These are phyloP conservation scores for Erithacus rubecula DNA, from an alignment of 2,797 vertebrate species.

Conservation along the genomic window DNA sequence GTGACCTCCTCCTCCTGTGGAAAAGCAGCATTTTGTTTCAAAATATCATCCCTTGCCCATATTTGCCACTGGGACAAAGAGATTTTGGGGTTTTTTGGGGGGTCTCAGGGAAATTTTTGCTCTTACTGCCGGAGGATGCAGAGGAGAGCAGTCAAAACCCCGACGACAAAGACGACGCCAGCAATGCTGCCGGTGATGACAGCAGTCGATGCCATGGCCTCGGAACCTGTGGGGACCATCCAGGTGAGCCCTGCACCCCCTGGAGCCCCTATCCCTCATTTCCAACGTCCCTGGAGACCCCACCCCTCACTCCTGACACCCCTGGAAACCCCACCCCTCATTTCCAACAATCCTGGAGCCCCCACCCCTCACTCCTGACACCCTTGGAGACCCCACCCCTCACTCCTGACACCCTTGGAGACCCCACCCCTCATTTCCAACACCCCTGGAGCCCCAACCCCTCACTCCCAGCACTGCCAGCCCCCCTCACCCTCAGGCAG, in stretches of 20 bases:
- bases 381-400: not conserved
- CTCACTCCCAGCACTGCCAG: too few relatives aligned
- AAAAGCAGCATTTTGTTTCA: not conserved
- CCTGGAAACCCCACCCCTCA: not conserved
- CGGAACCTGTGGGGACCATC: conserved; percentile 43
- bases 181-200: conserved; percentile 79
- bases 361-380: not conserved
- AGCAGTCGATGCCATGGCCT: conserved; percentile 75
- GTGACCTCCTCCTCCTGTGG: conserved; percentile 79
- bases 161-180: conserved; percentile 73
- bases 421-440: not conserved
- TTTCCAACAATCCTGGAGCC: too few relatives aligned
- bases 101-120: accelerated
- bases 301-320: not conserved
- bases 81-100: not conserved
- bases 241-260: not conserved
- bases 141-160: conserved; percentile 76
- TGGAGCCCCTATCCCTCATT: not conserved
- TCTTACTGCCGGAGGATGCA: conserved; percentile 83
- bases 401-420: too few relatives aligned
- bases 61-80: not conserved
- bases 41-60: accelerated
- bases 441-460: too few relatives aligned
- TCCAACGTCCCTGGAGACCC: not conserved
- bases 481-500: conserved; percentile 72